phyloP scores from a whole-genome alignment of 1,140 invertebrate species.

The Halyomorpha halys region DNA sequence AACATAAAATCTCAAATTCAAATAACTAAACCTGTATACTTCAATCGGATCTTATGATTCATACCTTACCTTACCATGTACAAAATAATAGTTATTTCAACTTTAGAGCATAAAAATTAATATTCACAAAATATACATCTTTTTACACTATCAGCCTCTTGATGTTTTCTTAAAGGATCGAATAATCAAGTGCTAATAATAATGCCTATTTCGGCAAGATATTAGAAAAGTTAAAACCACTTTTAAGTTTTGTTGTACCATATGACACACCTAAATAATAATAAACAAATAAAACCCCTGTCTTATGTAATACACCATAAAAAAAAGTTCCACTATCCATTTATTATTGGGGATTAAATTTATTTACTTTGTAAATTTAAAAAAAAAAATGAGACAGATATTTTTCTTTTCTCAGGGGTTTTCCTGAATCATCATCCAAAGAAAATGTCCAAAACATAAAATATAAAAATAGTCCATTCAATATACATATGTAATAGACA shows the following conservation, averaged over 20 bases:
- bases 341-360: neutral
- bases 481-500: neutral
- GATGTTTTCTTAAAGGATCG: conserved; percentile 3
- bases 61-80: neutral
- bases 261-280: neutral
- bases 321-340: neutral
- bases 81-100: neutral
- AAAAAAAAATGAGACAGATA: neutral
- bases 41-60: neutral
- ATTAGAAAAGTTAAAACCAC: neutral
- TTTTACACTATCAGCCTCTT: conserved; percentile 17
- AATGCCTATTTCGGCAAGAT: neutral
- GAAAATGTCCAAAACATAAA: conserved; percentile 9
- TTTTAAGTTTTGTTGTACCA: neutral
- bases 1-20: neutral
- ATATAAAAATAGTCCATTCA: conserved; percentile 23
- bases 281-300: neutral
- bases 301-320: neutral
- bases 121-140: conserved; percentile 17
- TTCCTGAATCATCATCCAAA: neutral
- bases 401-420: neutral
- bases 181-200: conserved; percentile 13
- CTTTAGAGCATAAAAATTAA: conserved; percentile 9
- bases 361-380: neutral
- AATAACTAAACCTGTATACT: neutral